Conservation (phyloP, 2,888 invertebrate genomes). For the Malacosoma neustria region DNA sequence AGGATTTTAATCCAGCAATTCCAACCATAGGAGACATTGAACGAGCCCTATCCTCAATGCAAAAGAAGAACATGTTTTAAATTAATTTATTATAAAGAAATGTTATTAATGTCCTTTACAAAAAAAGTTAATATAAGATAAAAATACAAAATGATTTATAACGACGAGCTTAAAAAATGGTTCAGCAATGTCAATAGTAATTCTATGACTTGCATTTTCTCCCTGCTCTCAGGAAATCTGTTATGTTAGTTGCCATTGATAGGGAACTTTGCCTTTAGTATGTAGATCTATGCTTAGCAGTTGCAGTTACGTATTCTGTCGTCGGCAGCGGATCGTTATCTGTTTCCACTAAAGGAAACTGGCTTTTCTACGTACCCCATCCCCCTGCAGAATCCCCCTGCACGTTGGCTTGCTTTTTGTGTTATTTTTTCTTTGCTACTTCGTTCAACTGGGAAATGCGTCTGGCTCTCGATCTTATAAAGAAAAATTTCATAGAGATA, state of each 20-base stretch:
- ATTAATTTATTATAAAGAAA: too few relatives aligned
- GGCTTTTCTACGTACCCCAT: conserved; percentile 68
- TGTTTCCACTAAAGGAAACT: conserved; percentile 74
- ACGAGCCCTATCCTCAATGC: too few relatives aligned
- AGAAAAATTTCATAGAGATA: too few relatives aligned
- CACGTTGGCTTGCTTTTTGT: conserved; percentile 54
- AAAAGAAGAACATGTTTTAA: too few relatives aligned
- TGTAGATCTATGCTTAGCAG: conserved; percentile 59
- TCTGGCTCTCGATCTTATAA: too few relatives aligned
- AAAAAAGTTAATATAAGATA: too few relatives aligned
- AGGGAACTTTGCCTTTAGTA: conserved; percentile 27
- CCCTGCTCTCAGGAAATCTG: conserved; percentile 36
- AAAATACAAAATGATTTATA: conserved; percentile 3
- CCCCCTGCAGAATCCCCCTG: conserved; percentile 48
- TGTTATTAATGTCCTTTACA: too few relatives aligned
- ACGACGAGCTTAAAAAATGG: background rate
- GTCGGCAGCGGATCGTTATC: conserved; percentile 73
- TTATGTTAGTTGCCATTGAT: conserved; percentile 56
- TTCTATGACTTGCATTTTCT: conserved; percentile 33
- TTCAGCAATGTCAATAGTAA: background rate
- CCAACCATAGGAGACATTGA: too few relatives aligned
- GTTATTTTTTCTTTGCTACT: conserved; percentile 68
- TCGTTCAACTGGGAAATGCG: conserved; percentile 62
- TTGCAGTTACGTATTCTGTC: conserved; percentile 71
- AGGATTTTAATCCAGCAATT: too few relatives aligned